Percentiles rank a stretch among this genome's conserved stretches.
phyloP scores from a whole-genome alignment of 1,140 invertebrate species.

The Tyrophagus putrescentiae region DNA sequence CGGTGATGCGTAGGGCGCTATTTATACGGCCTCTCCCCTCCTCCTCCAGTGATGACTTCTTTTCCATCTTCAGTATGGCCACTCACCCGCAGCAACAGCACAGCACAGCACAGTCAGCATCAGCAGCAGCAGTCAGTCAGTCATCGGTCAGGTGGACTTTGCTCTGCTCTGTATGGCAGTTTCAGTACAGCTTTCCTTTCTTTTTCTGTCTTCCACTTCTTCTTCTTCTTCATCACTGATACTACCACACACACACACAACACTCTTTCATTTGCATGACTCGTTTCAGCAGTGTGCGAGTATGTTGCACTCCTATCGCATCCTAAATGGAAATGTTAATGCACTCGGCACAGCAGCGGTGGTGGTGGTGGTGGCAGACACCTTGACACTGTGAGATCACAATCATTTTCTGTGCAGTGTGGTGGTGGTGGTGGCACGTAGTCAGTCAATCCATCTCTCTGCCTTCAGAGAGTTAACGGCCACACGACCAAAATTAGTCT shows the following conservation, averaged over 20 bases:
- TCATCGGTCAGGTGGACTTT: not conserved
- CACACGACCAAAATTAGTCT: not conserved
- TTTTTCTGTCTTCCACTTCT: not conserved
- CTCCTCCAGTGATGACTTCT: no score
- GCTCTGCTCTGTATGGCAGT: not conserved
- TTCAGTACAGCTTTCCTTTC: not conserved
- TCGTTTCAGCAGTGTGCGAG: not conserved
- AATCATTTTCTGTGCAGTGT: not conserved
- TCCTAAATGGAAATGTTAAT: constrained; percentile 1
- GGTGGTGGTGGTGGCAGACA: not conserved
- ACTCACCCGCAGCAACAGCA: not conserved
- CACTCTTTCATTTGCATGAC: constrained; percentile 1
- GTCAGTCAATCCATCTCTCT: no score
- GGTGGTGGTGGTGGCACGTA: no score
- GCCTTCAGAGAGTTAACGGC: not conserved
- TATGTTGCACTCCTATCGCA: not conserved
- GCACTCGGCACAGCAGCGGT: not conserved
- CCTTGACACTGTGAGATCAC: constrained; percentile 14
- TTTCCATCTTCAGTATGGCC: no score
- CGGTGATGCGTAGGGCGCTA: no score
- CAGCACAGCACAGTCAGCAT: not conserved
- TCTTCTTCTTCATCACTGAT: not conserved
- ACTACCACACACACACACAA: not conserved
- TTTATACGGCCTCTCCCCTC: no score
- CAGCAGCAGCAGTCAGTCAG: not conserved